Conservation (phyloP, 2,113 vertebrate genomes). For the Megaptera novaeangliae region DNA sequence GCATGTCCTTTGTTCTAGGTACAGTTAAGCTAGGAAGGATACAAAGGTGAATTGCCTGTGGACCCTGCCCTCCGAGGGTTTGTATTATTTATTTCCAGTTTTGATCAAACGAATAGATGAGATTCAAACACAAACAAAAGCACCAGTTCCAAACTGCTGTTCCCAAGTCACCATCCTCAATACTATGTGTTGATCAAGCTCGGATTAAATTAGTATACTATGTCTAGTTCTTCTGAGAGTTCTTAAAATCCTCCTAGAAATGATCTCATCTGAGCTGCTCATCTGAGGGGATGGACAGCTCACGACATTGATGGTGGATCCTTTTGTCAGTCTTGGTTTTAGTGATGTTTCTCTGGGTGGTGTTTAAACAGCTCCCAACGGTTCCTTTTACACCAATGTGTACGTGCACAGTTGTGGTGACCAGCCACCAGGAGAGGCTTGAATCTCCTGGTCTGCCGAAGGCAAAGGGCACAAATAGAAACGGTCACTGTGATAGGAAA, state of each 20-base stretch:
- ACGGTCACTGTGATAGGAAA: not conserved
- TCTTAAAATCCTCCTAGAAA: not conserved
- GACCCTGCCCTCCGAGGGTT: not conserved
- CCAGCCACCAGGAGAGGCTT: not conserved
- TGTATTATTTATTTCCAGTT: not conserved
- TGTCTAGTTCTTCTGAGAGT: not conserved
- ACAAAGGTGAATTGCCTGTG: not conserved
- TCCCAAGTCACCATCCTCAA: not conserved
- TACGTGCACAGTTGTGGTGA: not conserved
- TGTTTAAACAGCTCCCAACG: not conserved
- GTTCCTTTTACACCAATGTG: not conserved
- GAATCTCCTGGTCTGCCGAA: not conserved
- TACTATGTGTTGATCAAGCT: not conserved
- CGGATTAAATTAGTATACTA: not conserved
- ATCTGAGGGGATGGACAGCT: not conserved
- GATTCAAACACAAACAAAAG: not conserved
- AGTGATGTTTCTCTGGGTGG: not conserved
- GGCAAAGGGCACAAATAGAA: not conserved
- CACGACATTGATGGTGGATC: accelerated
- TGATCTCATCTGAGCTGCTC: not conserved
- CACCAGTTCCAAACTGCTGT: not conserved
- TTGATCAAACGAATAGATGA: not conserved
- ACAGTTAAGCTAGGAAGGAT: not conserved
- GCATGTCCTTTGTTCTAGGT: not conserved
- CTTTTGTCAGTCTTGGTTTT: not conserved